Base-by-base conservation (phyloP, 2,888 invertebrate species). In the Hecatera dysodea region DNA sequence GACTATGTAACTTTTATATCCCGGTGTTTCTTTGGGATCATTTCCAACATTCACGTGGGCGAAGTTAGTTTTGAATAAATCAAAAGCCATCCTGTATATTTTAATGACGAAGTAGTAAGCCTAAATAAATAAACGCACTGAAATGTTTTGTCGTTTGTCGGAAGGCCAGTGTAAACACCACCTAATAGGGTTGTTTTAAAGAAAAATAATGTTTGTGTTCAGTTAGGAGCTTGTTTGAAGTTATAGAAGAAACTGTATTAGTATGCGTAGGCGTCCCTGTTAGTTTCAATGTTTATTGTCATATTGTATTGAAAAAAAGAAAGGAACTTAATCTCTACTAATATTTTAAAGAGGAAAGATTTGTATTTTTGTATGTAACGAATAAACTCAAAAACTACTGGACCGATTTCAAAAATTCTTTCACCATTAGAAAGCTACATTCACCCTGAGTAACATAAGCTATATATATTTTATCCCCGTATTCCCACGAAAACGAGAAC, bases 91-190 rank as follows among this genome's bases (percentile, higher is more conserved):
- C 36, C 56, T 56, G 56, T 56, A 67, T n/a, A 60, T 67, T 78
- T 64, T 62, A 61, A 57, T 19, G 29, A 59, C 53, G 48, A 59
- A 62, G 48, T 59, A 27, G n/a, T n/a, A 27, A 27, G 62, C 83
- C 85, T 77, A 77, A 81, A 71, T 60, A 84, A 75, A 81, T 75
- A 78, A 29, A 55, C 12, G 22, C 5, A 63, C 62, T 65, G 55
- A 65, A 64, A 70, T 73, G 62, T 72, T 72, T 71, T 67, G 70
- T 78, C 68, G 60, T 80, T 80, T 50, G 57, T 69, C 22, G 53
- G 33, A 24, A 73, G 27, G 61, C 56, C 56, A 57, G 27, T 67
- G 57, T 62, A 81, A 75, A 68, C 67, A 71, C 29, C n/a, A 64
- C 64, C n/a, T 68, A 74, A 56, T 66, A 59, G 24, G 52, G 36